Evolutionary conservation across 2,113 vertebrate species (phyloP), one percentile per base, ranked within the genome.

Genomic region (Sitta europaea): DNA sequence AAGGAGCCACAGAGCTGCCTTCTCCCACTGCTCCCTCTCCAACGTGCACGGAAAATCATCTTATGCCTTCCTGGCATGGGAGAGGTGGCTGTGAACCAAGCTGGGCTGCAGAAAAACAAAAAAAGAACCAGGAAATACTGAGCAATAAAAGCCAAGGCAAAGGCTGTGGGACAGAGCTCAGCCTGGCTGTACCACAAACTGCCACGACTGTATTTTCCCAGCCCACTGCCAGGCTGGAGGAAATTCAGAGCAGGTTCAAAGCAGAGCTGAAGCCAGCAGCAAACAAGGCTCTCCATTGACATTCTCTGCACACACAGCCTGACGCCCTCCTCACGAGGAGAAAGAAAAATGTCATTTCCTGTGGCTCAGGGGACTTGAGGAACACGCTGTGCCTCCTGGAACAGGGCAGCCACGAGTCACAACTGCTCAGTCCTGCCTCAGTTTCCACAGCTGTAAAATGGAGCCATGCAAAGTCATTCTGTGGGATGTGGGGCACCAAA

Each of bases 141-240:
- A 93, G 91, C 87, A 85, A 66, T 47, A n/a, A 88, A 85, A 89
- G 20, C 62, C 81, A 40, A 54, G 0, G 45, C 74, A 85, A 38
- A 66, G 71, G 87, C 74, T 85, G 84, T 3, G 63, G 91, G 89
- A 78, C 71, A 5, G 54, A 65, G 89, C 81, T 72, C 57, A 77
- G 91, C 86, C 76, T 80, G 57, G 29, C 6, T 0, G 43, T 57
- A 88, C 95, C 94, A 90, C 95, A 43, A 35, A 58, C 57, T 85
- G 91, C 96, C 96, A 95, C 66, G 67, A 94, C 66, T 87, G 54
- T 72, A 1, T 80, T 93, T 95, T 93, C 92, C 74, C 91, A 95
- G 91, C 93, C 77, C 87, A 10, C 25, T 95, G 86, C 94, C 93
- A 95, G 95, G 84, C 93, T 28, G 3, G 77, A 93, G 93, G 84